phyloP scores from a whole-genome alignment of 53 echinoderm and acorn worm species.

The Holothuria leucospilota region DNA sequence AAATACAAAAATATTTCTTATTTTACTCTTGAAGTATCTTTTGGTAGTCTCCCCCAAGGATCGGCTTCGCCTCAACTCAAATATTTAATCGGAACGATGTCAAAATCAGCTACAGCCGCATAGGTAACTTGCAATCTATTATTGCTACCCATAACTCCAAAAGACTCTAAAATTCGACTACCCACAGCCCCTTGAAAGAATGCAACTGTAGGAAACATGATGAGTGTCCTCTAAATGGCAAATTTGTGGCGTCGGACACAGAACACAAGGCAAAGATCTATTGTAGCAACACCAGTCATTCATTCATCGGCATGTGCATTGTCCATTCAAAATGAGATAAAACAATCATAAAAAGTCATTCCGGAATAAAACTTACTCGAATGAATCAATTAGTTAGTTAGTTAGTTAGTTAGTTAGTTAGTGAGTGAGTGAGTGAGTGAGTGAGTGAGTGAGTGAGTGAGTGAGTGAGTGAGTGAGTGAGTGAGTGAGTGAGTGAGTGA shows the following conservation, averaged over 20 bases:
- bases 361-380: not conserved
- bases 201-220: conserved; percentile 4
- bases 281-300: not conserved
- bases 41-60: no score
- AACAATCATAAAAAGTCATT: not conserved
- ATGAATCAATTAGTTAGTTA: not conserved
- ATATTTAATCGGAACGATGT: conserved; percentile 32
- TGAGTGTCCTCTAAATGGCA: not conserved
- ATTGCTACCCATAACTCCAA: conserved; percentile 30
- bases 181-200: not conserved
- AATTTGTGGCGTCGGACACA: not conserved
- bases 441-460: no score
- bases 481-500: no score
- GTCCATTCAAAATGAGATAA: not conserved
- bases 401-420: no score
- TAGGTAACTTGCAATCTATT: conserved; percentile 22
- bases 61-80: no score
- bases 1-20: no score
- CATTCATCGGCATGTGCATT: not conserved
- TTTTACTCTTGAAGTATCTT: not conserved
- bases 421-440: no score
- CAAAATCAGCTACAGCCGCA: conserved; percentile 44
- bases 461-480: no score
- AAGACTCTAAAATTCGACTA: not conserved
- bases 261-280: not conserved